These are phyloP conservation scores for Galaxea fascicularis DNA, from an alignment of 92 coral and sea anemone species.

Conservation along the genomic window DNA sequence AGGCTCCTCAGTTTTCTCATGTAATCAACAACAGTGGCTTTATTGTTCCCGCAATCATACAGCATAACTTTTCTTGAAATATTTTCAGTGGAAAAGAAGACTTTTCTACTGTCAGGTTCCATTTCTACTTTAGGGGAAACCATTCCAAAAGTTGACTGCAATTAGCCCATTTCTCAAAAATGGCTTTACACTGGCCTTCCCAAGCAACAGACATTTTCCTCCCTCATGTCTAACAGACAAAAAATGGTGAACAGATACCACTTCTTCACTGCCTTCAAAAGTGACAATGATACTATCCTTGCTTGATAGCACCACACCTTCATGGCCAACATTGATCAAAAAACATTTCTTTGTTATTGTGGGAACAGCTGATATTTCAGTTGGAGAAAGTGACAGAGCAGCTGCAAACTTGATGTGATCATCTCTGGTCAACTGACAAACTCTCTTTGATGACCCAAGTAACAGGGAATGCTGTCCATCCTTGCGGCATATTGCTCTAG, in stretches of 20 bases:
- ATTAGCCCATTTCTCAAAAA: slow-evolving; percentile 46
- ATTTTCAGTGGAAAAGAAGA: slow-evolving; percentile 44
- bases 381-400: slow-evolving; percentile 15
- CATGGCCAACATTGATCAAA: slow-evolving; percentile 50
- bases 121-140: slow-evolving; percentile 57
- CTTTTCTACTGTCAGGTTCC: slow-evolving; percentile 46
- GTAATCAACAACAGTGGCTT: slow-evolving; percentile 67
- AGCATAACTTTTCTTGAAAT: slow-evolving; percentile 58
- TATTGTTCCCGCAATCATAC: slow-evolving; percentile 31
- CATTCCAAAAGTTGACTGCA: slow-evolving; percentile 35
- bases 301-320: slow-evolving; percentile 54
- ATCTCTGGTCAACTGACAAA: neutral
- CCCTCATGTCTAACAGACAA: slow-evolving; percentile 41
- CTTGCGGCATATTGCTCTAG: neutral
- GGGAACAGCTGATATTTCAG: slow-evolving; percentile 5
- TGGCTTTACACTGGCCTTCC: slow-evolving; percentile 57
- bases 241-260: slow-evolving; percentile 46
- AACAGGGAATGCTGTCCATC: neutral
- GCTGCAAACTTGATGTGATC: slow-evolving; percentile 10
- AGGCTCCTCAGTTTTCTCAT: slow-evolving; percentile 43
- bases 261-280: slow-evolving; percentile 30
- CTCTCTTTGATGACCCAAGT: slow-evolving; percentile 4
- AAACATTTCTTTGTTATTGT: slow-evolving; percentile 54
- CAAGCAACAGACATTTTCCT: slow-evolving; percentile 14
- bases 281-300: too few relatives aligned